phyloP scores from a whole-genome alignment of 2,113 vertebrate species.

The Noturus placidus region DNA sequence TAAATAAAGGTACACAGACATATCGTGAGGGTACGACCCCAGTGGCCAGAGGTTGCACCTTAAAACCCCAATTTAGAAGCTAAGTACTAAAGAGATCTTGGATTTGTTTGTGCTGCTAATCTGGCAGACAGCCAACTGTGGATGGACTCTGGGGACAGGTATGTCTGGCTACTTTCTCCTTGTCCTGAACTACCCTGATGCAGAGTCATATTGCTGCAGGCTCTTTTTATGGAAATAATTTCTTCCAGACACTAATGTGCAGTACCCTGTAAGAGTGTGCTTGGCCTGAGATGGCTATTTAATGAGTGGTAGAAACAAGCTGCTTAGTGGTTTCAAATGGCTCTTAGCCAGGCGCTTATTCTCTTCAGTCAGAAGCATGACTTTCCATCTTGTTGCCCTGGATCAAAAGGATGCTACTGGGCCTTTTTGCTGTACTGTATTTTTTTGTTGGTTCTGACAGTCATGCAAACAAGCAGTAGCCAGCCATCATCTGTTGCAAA shows the following conservation, averaged over 20 bases:
- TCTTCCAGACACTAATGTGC: not conserved
- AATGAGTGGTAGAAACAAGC: constrained; percentile 1
- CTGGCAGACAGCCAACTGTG: not conserved
- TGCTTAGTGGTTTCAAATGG: not conserved
- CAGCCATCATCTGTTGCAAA: not conserved
- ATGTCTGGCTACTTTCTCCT: constrained; percentile 7
- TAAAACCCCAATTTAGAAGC: not conserved
- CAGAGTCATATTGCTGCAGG: not conserved
- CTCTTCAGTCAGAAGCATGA: not conserved
- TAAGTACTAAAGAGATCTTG: not conserved
- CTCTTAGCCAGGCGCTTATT: not conserved
- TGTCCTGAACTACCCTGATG: not conserved
- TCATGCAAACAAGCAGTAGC: not conserved
- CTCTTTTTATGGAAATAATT: constrained; percentile 1
- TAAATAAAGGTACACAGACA: not conserved
- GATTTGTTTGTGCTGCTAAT: not conserved
- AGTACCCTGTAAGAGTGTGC: not conserved
- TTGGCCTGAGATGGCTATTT: constrained; percentile 21
- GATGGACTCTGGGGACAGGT: not conserved
- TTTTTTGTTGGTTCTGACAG: not conserved
- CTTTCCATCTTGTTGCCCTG: not conserved
- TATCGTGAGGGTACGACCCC: not conserved
- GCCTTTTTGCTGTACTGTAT: not conserved
- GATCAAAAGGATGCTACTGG: not conserved
- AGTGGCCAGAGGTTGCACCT: not conserved